Evolutionary conservation across 2,888 invertebrate species (phyloP), one percentile per base, ranked within the genome.

Genomic region (Folsomia candida): DNA sequence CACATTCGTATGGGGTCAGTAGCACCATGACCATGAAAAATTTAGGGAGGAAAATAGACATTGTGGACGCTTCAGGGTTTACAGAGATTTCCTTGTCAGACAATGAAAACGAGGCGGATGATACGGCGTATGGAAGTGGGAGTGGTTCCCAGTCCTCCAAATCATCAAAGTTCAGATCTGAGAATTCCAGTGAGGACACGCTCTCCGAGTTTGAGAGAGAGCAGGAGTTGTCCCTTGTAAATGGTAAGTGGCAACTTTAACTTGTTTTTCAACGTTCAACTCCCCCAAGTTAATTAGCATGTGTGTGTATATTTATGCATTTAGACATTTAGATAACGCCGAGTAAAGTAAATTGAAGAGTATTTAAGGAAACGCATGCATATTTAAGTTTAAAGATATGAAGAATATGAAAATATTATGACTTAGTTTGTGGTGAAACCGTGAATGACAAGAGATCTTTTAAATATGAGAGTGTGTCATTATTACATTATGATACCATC

Each of bases 1-100:
- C 75, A 0, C 75, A 75, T 68, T 75, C 75, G 6, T 75, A 73
- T 51, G 75, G 75, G 14, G 70, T 73, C 58, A 60, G 51, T n/a
- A 67, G 62, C 28, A 69, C 20, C n/a, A 67, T 47, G 37, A 68
- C 64, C 29, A 47, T 60, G 28, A 28, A n/a, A 25, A 51, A 47
- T 67, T 25, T 28, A 28, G 47, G 59, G 14, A n/a, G 47, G 24
- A 58, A 22, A 29, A 25, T 59, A 2, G 62, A 59, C 58, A 57
- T 65, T 2, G 69, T 26, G 24, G 67, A 73, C 11, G 60, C 67
- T 47, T 28, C 71, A 2, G 74, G 71, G 25, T 74, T 74, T 51
- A 71, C 74, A 1, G 74, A 74, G 64, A 74, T 74, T 24, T 74
- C 74, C 26, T 28, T 74, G 18, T 69, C 71, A 54, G 68, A 68